Evolutionary conservation across 2,113 vertebrate genomes (phyloP).

Genomic region (Pontoporia blainvillei): DNA sequence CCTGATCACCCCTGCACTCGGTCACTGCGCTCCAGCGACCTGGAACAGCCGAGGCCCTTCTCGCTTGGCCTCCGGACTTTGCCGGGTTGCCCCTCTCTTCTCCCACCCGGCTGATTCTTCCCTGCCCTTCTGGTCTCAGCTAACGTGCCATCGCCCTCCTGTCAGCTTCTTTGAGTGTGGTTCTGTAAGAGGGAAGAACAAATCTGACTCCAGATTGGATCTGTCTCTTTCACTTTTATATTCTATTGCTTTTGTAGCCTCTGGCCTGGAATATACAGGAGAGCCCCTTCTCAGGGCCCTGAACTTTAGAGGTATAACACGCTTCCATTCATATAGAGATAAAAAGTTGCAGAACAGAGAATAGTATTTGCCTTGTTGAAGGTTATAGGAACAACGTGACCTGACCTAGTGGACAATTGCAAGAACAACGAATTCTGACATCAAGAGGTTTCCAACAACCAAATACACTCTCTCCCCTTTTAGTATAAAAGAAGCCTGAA

Average conservation of each 20-base stretch:
- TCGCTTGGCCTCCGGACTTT: neutral
- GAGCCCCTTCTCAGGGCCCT: neutral
- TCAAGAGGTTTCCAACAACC: neutral
- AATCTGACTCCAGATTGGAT: neutral
- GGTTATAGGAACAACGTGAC: neutral
- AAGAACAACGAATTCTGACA: neutral
- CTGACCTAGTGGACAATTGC: neutral
- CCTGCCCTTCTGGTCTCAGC: neutral
- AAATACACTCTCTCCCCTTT: neutral
- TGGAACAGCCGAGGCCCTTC: neutral
- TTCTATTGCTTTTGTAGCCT: neutral
- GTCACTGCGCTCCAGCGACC: fast-evolving
- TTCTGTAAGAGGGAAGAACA: neutral
- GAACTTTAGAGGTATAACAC: neutral
- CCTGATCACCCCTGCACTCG: fast-evolving
- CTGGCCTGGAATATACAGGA: neutral
- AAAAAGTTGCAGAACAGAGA: neutral
- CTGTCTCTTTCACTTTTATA: neutral
- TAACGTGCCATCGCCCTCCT: neutral
- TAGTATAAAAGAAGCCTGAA: neutral
- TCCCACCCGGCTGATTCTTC: neutral
- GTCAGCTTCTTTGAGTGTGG: neutral
- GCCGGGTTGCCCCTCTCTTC: neutral
- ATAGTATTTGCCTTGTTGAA: neutral
- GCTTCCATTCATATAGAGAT: neutral